Conservation (phyloP, 2,888 invertebrate genomes). For the Heliconius ethilla region DNA sequence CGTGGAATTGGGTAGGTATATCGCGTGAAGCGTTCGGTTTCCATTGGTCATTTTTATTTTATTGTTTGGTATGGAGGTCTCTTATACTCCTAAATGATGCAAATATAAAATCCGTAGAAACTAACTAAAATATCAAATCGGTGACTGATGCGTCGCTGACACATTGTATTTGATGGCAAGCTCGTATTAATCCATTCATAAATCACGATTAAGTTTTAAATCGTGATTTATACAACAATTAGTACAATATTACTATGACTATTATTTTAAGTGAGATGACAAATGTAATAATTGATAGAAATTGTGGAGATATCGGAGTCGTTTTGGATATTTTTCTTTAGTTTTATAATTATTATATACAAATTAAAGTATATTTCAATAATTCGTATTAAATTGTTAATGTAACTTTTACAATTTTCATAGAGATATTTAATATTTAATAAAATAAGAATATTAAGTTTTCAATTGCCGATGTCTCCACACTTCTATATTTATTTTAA, state of each 20-base stretch:
- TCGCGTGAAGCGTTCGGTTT: neutral
- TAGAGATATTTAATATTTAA: neutral
- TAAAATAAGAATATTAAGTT: neutral
- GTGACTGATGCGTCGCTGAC: slow-evolving; percentile 15
- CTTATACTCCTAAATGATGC: neutral
- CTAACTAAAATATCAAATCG: slow-evolving; percentile 3
- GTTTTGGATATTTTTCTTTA: no score
- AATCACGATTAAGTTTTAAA: slow-evolving; percentile 14
- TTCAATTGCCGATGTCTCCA: slow-evolving; percentile 7
- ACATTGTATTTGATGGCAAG: slow-evolving; percentile 8
- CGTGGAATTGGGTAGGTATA: slow-evolving; percentile 48
- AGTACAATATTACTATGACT: neutral
- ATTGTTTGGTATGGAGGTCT: neutral
- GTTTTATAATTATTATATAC: no score
- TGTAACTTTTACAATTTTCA: neutral
- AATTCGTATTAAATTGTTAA: neutral
- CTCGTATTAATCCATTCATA: slow-evolving; percentile 29
- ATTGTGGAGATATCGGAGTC: neutral
- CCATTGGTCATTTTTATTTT: neutral
- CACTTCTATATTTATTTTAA: slow-evolving; percentile 7
- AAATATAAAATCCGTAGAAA: neutral
- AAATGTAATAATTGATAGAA: slow-evolving; percentile 16
- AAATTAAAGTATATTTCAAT: no score
- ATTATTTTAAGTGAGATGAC: slow-evolving; percentile 20
- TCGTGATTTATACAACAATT: neutral